Evolutionary conservation across 37 sponge, comb jelly and placozoan species (phyloP), one percentile per base, ranked within the genome.

Genomic region (Beroe ovata): DNA sequence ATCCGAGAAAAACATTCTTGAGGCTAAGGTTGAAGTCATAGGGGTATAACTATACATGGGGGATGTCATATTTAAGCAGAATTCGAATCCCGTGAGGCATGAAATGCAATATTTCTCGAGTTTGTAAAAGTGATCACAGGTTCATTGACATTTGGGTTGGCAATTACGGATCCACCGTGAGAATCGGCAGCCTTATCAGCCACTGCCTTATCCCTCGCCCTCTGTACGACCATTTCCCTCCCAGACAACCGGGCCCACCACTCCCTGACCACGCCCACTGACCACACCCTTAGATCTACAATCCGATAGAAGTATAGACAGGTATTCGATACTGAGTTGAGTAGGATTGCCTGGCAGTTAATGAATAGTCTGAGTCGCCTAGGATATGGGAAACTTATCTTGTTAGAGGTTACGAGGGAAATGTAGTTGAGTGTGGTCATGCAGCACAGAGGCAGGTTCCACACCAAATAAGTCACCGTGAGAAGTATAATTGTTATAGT

Each of bases 291-390:
- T 8, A 66, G 35, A 4, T 18, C 69, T 2, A 30, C 30, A 34
- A 66, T 66, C 69, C 69, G 29, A 18, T 66, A 66, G 69, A 66
- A 66, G 16, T 66, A 66, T 18, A 66, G 69, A 66, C 69, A 66
- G 1, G 69, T 66, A 37, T 66, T 66, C 11, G 36, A 66, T 37
- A 66, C 69, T 8, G 35, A 66, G 69, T 66, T 66, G 18, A 66
- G 36, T 2, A 66, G 32, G 34, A 66, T 66, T 2, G 69, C 34
- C 69, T 66, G 69, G 2, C 32, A 66, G 69, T 66, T 66, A 19
- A 66, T 66, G 35, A 66, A 66, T 25, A 30, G 29, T 16, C 69
- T 26, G 18, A 66, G 36, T 14, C 34, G 69, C 18, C 11, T 30
- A 6, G 25, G 36, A 30, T 66, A 66, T 1, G 33, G 33, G 69